Percentiles rank a stretch among this genome's conserved stretches.
Evolutionary conservation across 2,113 vertebrate species (phyloP).

Genomic region (Aramus guarauna): DNA sequence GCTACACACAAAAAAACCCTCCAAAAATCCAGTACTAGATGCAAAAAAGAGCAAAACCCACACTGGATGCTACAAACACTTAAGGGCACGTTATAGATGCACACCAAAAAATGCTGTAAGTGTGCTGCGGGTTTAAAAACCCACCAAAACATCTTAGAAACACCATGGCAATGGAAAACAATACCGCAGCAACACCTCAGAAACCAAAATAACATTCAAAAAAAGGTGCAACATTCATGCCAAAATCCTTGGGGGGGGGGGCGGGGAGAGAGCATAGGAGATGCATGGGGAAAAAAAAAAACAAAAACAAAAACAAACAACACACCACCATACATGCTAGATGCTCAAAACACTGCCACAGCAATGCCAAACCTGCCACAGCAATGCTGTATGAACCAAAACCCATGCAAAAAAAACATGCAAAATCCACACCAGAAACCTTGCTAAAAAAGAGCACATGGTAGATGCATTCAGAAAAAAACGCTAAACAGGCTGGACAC

Average conservation of each 20-base stretch:
- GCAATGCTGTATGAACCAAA: background rate
- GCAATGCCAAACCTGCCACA: background rate
- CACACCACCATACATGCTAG: background rate
- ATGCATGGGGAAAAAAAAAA: background rate
- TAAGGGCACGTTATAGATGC: background rate
- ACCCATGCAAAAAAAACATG: background rate
- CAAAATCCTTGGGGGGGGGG: background rate
- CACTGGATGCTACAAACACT: background rate
- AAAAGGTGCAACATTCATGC: background rate
- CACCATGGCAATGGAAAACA: background rate
- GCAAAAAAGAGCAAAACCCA: background rate
- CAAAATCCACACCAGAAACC: background rate
- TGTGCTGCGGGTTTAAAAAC: background rate
- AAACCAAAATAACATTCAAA: background rate
- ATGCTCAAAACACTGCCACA: background rate
- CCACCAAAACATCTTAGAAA: background rate
- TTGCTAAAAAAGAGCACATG: background rate
- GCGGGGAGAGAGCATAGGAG: background rate
- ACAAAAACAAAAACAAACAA: too few species aligned
- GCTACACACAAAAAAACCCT: background rate
- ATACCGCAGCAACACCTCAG: background rate
- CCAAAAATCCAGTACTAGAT: background rate
- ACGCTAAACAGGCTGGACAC: background rate
- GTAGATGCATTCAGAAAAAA: background rate
- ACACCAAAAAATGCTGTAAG: background rate